Conservation (phyloP, 2,888 invertebrate species). For the Hyalella azteca region DNA sequence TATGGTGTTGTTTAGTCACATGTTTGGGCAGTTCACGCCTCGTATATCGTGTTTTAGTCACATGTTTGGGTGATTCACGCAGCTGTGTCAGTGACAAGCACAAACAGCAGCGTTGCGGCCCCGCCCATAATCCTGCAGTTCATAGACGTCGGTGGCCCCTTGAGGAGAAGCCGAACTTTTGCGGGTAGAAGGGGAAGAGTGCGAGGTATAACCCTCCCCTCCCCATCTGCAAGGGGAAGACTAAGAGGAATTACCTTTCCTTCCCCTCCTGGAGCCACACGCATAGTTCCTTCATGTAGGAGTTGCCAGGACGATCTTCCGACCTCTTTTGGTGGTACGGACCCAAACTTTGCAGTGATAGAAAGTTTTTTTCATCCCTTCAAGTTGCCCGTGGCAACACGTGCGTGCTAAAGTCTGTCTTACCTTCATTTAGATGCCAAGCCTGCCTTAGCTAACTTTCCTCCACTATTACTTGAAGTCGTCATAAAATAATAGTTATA, state of each 20-base stretch:
- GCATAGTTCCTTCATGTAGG: slow-evolving; percentile 9
- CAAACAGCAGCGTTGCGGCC: neutral
- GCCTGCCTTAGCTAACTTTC: too few species aligned
- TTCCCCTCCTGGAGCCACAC: neutral
- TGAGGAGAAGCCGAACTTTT: slow-evolving; percentile 4
- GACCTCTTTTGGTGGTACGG: slow-evolving; percentile 6
- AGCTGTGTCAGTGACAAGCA: slow-evolving; percentile 17
- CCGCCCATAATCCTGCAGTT: slow-evolving; percentile 23
- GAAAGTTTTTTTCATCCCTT: too few species aligned
- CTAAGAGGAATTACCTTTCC: neutral
- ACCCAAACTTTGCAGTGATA: neutral
- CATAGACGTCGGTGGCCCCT: slow-evolving; percentile 23
- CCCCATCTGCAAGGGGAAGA: too few species aligned
- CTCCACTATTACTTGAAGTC: too few species aligned
- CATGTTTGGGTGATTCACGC: neutral
- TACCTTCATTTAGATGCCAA: too few species aligned
- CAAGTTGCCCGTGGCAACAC: too few species aligned
- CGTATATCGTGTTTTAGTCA: too few species aligned
- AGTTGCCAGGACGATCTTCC: neutral
- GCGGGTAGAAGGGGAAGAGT: slow-evolving; percentile 26
- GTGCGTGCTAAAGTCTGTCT: too few species aligned
- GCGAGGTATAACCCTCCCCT: neutral
- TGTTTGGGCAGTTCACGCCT: too few species aligned
- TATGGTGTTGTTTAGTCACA: too few species aligned
- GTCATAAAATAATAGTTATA: too few species aligned